Conservation (phyloP, 2,797 vertebrate species). For the Sylvia borin region DNA sequence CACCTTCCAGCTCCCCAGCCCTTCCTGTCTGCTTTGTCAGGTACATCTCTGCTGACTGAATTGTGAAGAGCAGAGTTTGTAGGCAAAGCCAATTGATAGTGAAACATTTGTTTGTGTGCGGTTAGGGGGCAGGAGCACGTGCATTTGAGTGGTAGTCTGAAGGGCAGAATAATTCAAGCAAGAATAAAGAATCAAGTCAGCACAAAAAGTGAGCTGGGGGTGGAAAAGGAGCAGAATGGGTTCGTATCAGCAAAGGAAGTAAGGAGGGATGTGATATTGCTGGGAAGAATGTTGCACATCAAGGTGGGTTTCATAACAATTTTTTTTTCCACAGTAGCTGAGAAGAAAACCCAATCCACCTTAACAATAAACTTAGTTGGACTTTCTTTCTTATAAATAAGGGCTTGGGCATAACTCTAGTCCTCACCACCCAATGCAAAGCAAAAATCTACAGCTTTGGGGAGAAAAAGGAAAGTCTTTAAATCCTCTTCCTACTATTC, state of each 20-base stretch:
- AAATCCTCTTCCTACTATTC: not conserved
- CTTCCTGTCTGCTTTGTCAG: not conserved
- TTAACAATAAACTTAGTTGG: not conserved
- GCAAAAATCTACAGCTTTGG: not conserved
- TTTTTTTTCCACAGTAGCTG: not conserved
- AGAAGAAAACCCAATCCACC: not conserved
- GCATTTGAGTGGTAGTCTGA: not conserved
- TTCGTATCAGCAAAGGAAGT: not conserved
- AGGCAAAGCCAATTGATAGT: not conserved
- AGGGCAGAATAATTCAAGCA: not conserved
- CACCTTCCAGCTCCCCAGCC: not conserved
- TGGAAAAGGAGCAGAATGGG: not conserved
- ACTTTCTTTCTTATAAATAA: not conserved
- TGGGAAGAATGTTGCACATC: not conserved
- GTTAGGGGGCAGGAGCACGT: not conserved
- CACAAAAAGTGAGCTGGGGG: not conserved
- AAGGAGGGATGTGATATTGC: not conserved
- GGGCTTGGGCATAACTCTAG: not conserved
- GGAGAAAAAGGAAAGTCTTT: not conserved
- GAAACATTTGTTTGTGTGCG: not conserved
- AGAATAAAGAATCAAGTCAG: not conserved
- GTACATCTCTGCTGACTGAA: not conserved
- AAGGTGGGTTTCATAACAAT: not conserved
- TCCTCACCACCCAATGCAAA: not conserved
- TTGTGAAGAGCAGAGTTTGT: not conserved